Base-by-base conservation (phyloP, 2,888 invertebrate genomes). In the Hartigia nigra region DNA sequence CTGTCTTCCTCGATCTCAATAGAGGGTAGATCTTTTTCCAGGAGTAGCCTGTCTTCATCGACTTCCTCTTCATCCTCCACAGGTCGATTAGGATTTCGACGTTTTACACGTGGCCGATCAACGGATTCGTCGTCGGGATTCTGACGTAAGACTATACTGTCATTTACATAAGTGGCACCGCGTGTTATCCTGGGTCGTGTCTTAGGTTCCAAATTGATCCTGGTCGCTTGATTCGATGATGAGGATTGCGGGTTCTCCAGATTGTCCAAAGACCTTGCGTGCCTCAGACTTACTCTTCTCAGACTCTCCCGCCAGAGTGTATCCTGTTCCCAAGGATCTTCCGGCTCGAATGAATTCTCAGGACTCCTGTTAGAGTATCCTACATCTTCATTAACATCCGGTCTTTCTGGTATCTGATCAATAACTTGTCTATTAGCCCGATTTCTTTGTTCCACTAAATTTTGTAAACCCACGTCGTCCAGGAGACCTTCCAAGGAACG, bases 251-350 rank as follows among this genome's bases (percentile, higher is more conserved):
- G 92, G 80, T 92, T 92, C 86, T 97, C 97, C 78, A 97, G 93
- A 91, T 97, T 96, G 86, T 97, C 97, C 92, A 97, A 93, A 0
- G 97, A 97, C 77, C 96, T 94, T 0, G 97, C 96, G 88, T 97
- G 97, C 69, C 96, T 93, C 86, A 96, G 95, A 81, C 96, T 96
- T 1, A 96, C 96, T 81, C 95, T 93, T 81, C 97, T 93, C 76
- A 97, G 92, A 87, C 96, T 96, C 87, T 97, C 97, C 78, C 95
- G 93, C 97, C 97, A 97, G 39, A 96, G 92, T 12, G 94, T 92
- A 91, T 97, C 97, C 91, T 97, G 96, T 88, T 96, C 97, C 96
- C 96, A 97, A 70, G 96, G 93, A 89, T 95, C 95, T 86, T 95
- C 95, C 76, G 85, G 84, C 31, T 81, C 82, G 39, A 85, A 87